Evolutionary conservation across 2,797 vertebrate genomes (phyloP), one percentile per base, ranked within the genome.

Genomic region (Sebastiscus tertius): DNA sequence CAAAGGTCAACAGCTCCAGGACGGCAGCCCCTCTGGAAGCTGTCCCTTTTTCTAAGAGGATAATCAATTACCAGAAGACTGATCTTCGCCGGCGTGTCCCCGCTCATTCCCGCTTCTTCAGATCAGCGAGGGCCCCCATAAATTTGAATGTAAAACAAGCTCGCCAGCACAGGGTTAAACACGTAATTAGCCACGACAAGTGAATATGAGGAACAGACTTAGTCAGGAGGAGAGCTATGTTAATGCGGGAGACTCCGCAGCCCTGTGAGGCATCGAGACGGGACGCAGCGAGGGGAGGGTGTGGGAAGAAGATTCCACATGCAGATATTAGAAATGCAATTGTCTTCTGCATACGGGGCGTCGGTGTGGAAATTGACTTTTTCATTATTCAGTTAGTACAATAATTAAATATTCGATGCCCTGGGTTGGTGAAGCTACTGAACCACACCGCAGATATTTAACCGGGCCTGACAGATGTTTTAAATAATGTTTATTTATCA

Each of bases 401-500:
- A 94, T 95, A 94, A 96, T 96, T 96, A 96, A 96, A 96, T 96
- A 96, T 96, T 95, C 93, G 49, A 90, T 91, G 96, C 95, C 96
- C 92, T 94, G 94, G 95, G 95, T 95, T 92, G 90, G 87, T 75
- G 90, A 82, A 94, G 90, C 86, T 90, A 93, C 92, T 95, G 95
- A 95, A 96, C 89, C 96, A 94, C 89, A 67, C 82, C 18, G 77
- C 80, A 83, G 92, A 94, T 93, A 94, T 94, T 91, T 94, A 96
- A 96, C 93, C 82, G 91, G 93, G 91, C 93, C 93, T 95, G 94
- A 95, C 95, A 96, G 94, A 94, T 94, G 95, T 95, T 95, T 95
- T 93, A 95, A 96, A 95, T 96, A 94, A 96, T 96, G 95, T 96
- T 96, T 96, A 96, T 96, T 96, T 96, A 96, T 96, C 94, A 85